Conservation (phyloP, 2,888 invertebrate genomes). For the Leucophenga montana region DNA sequence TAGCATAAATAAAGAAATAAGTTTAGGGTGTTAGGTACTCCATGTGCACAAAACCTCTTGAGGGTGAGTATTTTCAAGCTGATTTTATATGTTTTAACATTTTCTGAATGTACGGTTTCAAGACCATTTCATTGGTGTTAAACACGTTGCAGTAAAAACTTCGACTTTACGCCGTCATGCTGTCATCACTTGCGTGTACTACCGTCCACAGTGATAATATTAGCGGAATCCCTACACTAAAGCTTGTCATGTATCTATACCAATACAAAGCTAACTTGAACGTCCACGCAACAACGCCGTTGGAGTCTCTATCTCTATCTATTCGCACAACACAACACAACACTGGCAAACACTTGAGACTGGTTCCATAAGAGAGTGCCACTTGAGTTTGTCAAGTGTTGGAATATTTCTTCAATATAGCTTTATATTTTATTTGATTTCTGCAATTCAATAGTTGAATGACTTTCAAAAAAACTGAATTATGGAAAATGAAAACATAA, state of each 20-base stretch:
- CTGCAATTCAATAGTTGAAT: not conserved
- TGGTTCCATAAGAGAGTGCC: conserved; percentile 59
- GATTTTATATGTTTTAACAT: too few relatives aligned
- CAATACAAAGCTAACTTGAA: not conserved
- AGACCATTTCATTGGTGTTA: too few relatives aligned
- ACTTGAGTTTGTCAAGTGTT: conserved; percentile 62
- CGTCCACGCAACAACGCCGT: conserved; percentile 12
- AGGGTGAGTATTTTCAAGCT: too few relatives aligned
- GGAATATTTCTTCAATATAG: conserved; percentile 35
- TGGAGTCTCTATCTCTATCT: not conserved
- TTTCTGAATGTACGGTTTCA: too few relatives aligned
- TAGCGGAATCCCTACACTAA: not conserved
- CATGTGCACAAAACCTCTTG: too few relatives aligned
- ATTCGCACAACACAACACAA: not conserved
- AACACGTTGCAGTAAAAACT: too few relatives aligned
- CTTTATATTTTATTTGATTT: not conserved
- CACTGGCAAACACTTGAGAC: conserved; percentile 56
- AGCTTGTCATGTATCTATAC: not conserved
- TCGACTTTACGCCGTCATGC: too few relatives aligned
- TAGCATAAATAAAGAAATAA: too few relatives aligned
- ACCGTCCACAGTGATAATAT: too few relatives aligned
- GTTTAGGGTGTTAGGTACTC: too few relatives aligned
- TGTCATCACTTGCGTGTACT: too few relatives aligned
- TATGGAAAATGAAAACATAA: not conserved
- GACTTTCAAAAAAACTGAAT: conserved; percentile 13